phyloP scores from a whole-genome alignment of 2,888 invertebrate genomes.

The Bugulina stolonifera region DNA sequence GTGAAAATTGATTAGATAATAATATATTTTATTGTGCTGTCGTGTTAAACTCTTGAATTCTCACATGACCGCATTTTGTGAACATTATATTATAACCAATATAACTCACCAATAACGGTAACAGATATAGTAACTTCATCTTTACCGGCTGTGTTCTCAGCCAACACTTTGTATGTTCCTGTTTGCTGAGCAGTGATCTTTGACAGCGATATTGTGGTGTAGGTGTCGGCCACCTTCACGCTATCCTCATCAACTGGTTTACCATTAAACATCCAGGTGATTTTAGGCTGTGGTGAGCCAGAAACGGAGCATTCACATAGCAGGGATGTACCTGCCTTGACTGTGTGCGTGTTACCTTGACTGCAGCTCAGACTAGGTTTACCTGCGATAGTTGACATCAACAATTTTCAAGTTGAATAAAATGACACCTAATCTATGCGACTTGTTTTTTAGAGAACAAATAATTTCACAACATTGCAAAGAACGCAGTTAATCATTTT shows the following conservation, averaged over 20 bases:
- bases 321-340: conserved; percentile 33
- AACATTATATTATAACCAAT: too few relatives aligned
- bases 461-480: too few relatives aligned
- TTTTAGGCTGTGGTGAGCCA: conserved; percentile 34
- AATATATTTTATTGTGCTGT: too few relatives aligned
- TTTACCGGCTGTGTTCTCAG: conserved; percentile 75
- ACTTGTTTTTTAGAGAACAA: too few relatives aligned
- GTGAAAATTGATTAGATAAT: too few relatives aligned
- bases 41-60: too few relatives aligned
- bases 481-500: too few relatives aligned
- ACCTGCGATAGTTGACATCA: background rate
- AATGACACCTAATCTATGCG: too few relatives aligned
- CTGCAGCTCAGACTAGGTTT: conserved; percentile 4
- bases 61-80: too few relatives aligned
- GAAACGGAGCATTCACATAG: conserved; percentile 35
- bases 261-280: conserved; percentile 34
- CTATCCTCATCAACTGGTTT: conserved; percentile 12
- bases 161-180: conserved; percentile 78
- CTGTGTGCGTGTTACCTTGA: conserved; percentile 29
- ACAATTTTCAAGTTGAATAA: too few relatives aligned
- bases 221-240: background rate
- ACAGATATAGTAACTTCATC: conserved; percentile 64
- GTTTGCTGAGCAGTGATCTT: conserved; percentile 74
- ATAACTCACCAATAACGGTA: conserved; percentile 58
- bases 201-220: conserved; percentile 40